phyloP scores from a whole-genome alignment of 2,113 vertebrate species.

The zebrafish (Danio rerio) region GRCz12tu NC_133178.1:4713501-4714000 shows the following conservation, averaged over 20 bases:
- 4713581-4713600: constrained; percentile 11
- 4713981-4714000: background rate
- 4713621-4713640: constrained; percentile 55
- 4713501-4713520: too few species aligned
- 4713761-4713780: constrained; percentile 9
- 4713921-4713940: background rate
- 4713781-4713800: background rate
- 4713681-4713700: background rate
- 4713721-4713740: background rate
- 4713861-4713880: too few species aligned
- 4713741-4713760: background rate
- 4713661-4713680: constrained; percentile 37
- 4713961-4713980: background rate
- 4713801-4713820: background rate
- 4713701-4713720: constrained; percentile 18
- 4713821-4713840: background rate
- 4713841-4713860: background rate
- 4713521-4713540: too few species aligned
- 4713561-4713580: background rate
- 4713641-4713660: background rate
- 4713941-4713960: constrained; percentile 21
- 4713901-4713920: background rate
- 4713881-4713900: background rate
- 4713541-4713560: too few species aligned
- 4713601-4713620: constrained; percentile 20